These are phyloP conservation scores for Autographa pulchrina DNA, from an alignment of 2,888 invertebrate species.

Conservation along the genomic window DNA sequence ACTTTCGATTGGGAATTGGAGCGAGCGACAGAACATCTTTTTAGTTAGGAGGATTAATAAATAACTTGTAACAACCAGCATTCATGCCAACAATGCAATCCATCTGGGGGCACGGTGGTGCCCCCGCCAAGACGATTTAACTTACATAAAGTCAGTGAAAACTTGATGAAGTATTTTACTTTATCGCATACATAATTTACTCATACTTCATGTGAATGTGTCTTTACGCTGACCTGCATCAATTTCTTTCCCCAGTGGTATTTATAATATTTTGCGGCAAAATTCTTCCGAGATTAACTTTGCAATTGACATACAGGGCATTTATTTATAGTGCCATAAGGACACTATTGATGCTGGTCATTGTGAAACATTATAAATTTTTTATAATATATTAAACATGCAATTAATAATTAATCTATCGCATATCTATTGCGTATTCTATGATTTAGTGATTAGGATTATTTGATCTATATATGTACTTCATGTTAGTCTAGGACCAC, in stretches of 20 bases:
- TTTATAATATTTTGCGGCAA: neutral
- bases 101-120: constrained; percentile 8
- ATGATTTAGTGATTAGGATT: constrained; percentile 3
- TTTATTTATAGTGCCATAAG: neutral
- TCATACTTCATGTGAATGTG: neutral
- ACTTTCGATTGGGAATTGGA: constrained; percentile 98
- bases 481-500: constrained; percentile 24
- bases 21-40: constrained; percentile 94
- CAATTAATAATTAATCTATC: neutral
- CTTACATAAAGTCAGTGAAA: constrained; percentile 14
- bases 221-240: neutral
- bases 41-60: constrained; percentile 71
- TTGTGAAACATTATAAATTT: neutral
- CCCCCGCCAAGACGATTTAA: neutral
- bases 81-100: constrained; percentile 43
- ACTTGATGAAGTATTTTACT: constrained; percentile 16
- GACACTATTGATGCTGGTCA: neutral
- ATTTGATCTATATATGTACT: constrained; percentile 32
- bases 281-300: too few species aligned
- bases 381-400: neutral
- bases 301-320: neutral
- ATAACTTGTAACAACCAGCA: constrained; percentile 38
- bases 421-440: neutral
- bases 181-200: constrained; percentile 8
- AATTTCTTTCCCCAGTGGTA: neutral